Base-by-base conservation (phyloP, 1,140 invertebrate genomes). In the Lamellibrachia luymesi region DNA sequence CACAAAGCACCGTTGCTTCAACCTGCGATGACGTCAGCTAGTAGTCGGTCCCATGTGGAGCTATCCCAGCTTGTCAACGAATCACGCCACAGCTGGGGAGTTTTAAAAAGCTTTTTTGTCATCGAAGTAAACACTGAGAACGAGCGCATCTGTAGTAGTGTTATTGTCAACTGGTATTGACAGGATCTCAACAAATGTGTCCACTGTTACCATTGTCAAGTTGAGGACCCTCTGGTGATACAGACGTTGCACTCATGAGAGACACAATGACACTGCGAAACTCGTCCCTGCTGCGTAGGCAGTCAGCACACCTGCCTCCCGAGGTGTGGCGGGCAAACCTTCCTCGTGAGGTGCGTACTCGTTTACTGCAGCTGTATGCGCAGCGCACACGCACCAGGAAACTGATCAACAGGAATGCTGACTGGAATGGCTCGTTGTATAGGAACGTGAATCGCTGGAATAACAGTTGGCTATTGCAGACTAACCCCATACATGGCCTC, bases 351-450 rank as follows among this genome's bases (percentile, higher is more conserved):
- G 38, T 92, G 50, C 51, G 27, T 4, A 50, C 49, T 2, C 27
- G 51, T 6, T 49, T 8, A 7, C 51, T 64, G 92, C 56, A 51
- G 92, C 50, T 27, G 56, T 50, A 80, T 22, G 17, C 64, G 25
- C 51, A 80, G 10, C 92, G 64, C 2, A 10, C 49, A 27, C 51
- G 56, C 27, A 56, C 89, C 8, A 80, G 50, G 92, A 92, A 92
- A 49, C 64, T 92, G 2, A 38, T 92, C 92, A 92, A 92, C 64
- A 56, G 51, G 51, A 92, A 92, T 52, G 10, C 89, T n/a, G 49
- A 49, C 7, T 92, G 92, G 92, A 92, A 92, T 25, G 92, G 92
- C 4, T 64, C 92, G 17, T 50, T 92, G 51, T 92, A 92, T 27
- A 56, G 92, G 17, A 56, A 51, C 51, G 27, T 80, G 92, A 92